Percentiles rank a stretch among this genome's conserved stretches.
These are phyloP conservation scores for Mugil cephalus DNA, from an alignment of 2,113 vertebrate species.

Conservation along the genomic window DNA sequence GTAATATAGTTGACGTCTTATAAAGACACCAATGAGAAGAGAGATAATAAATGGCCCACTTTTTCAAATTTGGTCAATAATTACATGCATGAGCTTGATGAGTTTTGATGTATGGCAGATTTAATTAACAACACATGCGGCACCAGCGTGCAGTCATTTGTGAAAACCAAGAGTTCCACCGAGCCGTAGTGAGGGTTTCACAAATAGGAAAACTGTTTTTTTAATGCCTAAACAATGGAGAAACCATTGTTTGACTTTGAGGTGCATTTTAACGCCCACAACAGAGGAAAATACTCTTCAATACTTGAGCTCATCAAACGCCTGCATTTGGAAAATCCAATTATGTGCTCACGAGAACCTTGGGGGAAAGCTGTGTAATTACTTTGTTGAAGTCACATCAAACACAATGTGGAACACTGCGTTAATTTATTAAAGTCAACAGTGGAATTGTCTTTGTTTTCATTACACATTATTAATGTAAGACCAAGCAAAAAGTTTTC, in stretches of 20 bases:
- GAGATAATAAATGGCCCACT: not conserved
- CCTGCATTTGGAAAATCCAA: conserved; percentile 70
- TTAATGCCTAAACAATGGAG: conserved; percentile 37
- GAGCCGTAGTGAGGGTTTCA: conserved; percentile 21
- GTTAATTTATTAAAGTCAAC: conserved; percentile 70
- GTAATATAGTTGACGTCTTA: not conserved
- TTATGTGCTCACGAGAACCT: conserved; percentile 54
- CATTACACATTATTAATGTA: conserved; percentile 57
- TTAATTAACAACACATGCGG: conserved; percentile 17
- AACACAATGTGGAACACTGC: conserved; percentile 62
- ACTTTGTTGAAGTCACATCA: conserved; percentile 63
- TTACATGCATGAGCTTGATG: not conserved
- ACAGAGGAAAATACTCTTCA: conserved; percentile 61
- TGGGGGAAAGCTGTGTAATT: conserved; percentile 44
- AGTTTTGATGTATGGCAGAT: conserved; percentile 17
- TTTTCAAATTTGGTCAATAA: not conserved
- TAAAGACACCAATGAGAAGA: not conserved
- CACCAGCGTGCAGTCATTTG: not conserved
- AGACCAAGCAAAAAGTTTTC: conserved; percentile 42
- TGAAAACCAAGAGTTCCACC: conserved; percentile 38
- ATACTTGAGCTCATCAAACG: conserved; percentile 36
- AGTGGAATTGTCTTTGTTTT: conserved; percentile 64
- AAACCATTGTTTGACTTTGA: conserved; percentile 59
- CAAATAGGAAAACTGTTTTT: conserved; percentile 47
- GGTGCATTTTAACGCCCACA: conserved; percentile 57